Evolutionary conservation across 2,797 vertebrate species (phyloP), one percentile per base, ranked within the genome.

Genomic region (Crenichthys baileyi): DNA sequence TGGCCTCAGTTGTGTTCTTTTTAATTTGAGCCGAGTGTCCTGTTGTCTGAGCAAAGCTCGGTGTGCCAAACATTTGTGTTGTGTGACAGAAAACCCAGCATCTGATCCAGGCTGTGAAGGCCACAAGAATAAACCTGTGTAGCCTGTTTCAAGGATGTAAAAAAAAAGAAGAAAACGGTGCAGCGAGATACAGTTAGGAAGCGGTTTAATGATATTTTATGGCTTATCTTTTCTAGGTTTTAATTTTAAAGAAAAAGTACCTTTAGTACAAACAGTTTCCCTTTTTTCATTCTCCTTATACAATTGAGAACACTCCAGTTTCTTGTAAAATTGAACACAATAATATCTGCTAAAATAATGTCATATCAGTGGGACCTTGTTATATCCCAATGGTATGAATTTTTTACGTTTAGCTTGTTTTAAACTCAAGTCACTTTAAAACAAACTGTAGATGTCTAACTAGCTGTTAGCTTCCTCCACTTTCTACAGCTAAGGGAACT

Each of bases 1-100:
- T 18, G 73, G 88, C 83, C 82, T 85, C 82, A 72, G 80, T 48
- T 16, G 75, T 87, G 85, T 85, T 92, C 53, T 48, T 83, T 87
- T 87, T 87, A 89, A 90, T 90, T 85, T 85, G 81, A 86, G 79
- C 67, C 2, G 15, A 76, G 86, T 75, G 76, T 18, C 4, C 82
- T 87, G 81, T 85, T 82, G 83, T 88, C 79, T 7, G 77, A 81
- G 80, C 29, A n/a, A 79, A 73, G 63, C 26, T 44, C 16, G 11
- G 41, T 68, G 11, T 36, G 80, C 76, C 72, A 75, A 84, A 85
- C 79, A 72, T 75, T 71, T 29, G 31, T 75, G 83, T 71, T 88
- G 73, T 72, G 1, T 55, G 76, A 65, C 73, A 29, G 65, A 0
- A 0, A 39, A 46, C 48, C 20, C 0, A 2, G 22, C 8, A 24